Evolutionary conservation across 2,113 vertebrate species (phyloP), one percentile per base, ranked within the genome.

Genomic region (Hyla sarda): DNA sequence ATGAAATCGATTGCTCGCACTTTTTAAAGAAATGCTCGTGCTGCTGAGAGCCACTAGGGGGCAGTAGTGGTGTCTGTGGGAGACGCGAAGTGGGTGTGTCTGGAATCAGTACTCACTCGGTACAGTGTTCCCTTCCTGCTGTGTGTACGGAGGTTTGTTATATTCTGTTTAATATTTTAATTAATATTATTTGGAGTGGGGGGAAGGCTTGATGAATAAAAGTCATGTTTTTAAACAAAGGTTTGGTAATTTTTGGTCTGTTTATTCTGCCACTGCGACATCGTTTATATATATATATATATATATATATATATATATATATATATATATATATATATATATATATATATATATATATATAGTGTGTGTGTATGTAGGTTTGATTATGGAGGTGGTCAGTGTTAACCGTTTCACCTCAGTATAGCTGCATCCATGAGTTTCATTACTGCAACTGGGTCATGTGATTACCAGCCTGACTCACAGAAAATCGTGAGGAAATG

Each of bases 161-260:
- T 96, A 95, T 95, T 95, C 95, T 94, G 95, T 96, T 96, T 93
- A 95, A 95, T 89, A 91, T 94, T 91, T 92, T 92, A 82, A 93
- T 93, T 88, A 81, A 83, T 85, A 80, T 88, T 62, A 91, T 93
- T 93, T 92, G 85, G 88, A 91, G 92, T 85, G 92, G 91, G 83
- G 11, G 93, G 92, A 87, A 91, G 91, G 90, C 93, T 93, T 88
- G 94, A 93, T 91, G 92, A 95, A 92, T 95, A 92, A 94, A 96
- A 94, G 91, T 92, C 91, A 90, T 88, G 89, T 95, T 93, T 93
- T 94, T 92, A 95, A 95, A 93, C 91, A 90, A 93, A 93, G 6
- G 9, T 71, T 21, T 71, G 7, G 67, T 71, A 6, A 4, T 71
- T 41, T 71, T 71, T 23, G 41, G 32, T 71, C 91, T 91, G 93